Evolutionary conservation across 2,797 vertebrate species (phyloP), one percentile per base, ranked within the genome.

Genomic region (Enteromius trimaculatus): DNA sequence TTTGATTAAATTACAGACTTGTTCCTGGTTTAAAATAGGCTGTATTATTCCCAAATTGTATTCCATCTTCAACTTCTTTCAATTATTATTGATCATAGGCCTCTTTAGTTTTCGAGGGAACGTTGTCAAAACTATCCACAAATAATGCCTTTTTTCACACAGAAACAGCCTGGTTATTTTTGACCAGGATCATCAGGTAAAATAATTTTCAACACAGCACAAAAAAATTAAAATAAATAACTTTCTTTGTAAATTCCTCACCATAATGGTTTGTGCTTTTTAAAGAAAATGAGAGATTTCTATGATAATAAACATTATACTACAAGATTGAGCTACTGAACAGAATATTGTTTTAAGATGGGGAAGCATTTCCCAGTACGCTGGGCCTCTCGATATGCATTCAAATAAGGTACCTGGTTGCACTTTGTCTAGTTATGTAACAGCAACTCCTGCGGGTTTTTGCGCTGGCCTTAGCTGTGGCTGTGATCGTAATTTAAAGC

Each of bases 401-500:
- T 70, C 0, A 83, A 77, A 71, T 34, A 55, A 82, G 72, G 11
- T 71, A 83, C 65, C 66, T 78, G 66, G 39, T 71, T 64, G 66
- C 42, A 26, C 21, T 78, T 78, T 83, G 29, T 78, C 23, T 68
- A 13, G 80, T 82, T 70, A 62, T 78, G 44, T 19, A 78, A 62
- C 49, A 83, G 39, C 53, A 71, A 13, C 26, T 69, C 62, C 49
- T 82, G 2, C 5, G 23, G 49, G 80, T 78, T 78, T 84, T 55
- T 47, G 34, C 29, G 49, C 55, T 68, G 14, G 53, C 37, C 69
- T 78, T n/a, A n/a, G n/a, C 66, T 77, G 42, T 71, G 31, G 55
- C 19, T 85, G 47, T 86, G 83, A 86, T 75, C 0, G 13, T 89
- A 85, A 88, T 81, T 84, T 58, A 77, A 79, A 49, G 26, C 77